Base-by-base conservation (phyloP, 2,888 invertebrate species). In the Timandra comae region DNA sequence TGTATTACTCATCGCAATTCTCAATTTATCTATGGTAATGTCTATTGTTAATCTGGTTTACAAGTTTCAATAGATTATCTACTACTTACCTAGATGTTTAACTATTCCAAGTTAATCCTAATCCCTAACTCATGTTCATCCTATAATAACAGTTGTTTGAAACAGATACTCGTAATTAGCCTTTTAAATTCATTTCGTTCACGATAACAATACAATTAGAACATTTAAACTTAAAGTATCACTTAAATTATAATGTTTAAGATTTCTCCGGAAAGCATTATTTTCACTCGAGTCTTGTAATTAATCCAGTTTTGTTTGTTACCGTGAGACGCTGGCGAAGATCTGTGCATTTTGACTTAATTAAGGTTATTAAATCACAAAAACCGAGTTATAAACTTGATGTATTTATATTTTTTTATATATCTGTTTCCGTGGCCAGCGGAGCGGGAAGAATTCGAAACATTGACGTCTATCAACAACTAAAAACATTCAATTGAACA, bases 361-460 rank as follows among this genome's bases (percentile, higher is more conserved):
- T 79, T 81, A 73, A 72, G 62, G 61, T 66, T 77, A 81, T 82
- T 75, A 73, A 77, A 72, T 62, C 65, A 63, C 59, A 46, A 46
- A n/a, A 43, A 41, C 36, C 37, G 42, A 36, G 20, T 20, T 29
- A 20, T n/a, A 10, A 27, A 27, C 9, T 29, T 20, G 11, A 19
- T 20, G 41, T 33, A 27, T 39, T 48, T 37, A 40, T 25, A 36
- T 30, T 43, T 16, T 40, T 42, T 49, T 48, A 35, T 37, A 20
- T 38, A n/a, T n/a, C n/a, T n/a, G n/a, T n/a, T n/a, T 38, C 39
- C 29, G 45, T 20, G 44, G 31, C 28, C 49, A 44, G 29, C 49
- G 41, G 41, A 49, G 47, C 56, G 49, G 35, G 30, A 41, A 37
- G 32, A 29, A 39, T 40, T 38, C 37, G 33, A 28, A 35, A 35